Evolutionary conservation across 2,797 vertebrate species (phyloP).

Genomic region (Coracias cyanogaster): DNA sequence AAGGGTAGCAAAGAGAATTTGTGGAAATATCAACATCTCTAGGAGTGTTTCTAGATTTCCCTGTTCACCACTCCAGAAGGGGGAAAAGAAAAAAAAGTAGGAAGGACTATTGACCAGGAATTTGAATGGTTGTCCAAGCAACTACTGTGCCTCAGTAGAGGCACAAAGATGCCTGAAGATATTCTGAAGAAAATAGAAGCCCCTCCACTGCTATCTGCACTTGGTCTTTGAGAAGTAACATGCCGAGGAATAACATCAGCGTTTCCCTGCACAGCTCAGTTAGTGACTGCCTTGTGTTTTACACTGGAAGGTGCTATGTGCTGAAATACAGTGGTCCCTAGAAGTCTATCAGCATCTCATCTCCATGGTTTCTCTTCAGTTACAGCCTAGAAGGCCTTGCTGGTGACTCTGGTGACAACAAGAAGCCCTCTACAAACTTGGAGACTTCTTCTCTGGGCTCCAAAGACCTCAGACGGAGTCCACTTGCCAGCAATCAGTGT

Average conservation of each 20-base stretch:
- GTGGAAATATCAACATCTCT: background rate
- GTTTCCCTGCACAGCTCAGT: background rate
- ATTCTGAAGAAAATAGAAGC: background rate
- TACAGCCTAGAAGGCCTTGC: slow-evolving; percentile 95
- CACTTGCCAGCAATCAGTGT: slow-evolving; percentile 79
- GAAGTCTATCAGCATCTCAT: background rate
- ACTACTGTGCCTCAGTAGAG: background rate
- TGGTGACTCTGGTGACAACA: slow-evolving; percentile 79
- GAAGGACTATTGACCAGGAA: background rate
- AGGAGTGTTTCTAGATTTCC: background rate
- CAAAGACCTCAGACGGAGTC: slow-evolving; percentile 75
- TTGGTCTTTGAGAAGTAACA: background rate
- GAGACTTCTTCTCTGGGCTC: slow-evolving; percentile 70
- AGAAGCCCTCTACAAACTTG: slow-evolving; percentile 68
- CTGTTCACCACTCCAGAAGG: background rate
- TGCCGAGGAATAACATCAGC: background rate
- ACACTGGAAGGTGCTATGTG: background rate
- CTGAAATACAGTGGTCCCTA: background rate
- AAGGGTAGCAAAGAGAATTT: background rate
- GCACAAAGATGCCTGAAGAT: background rate
- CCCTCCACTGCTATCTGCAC: background rate
- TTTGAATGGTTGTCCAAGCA: background rate
- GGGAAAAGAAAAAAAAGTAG: background rate
- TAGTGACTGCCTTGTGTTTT: background rate
- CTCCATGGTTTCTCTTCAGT: slow-evolving; percentile 77